phyloP scores from a whole-genome alignment of 1,140 invertebrate species.

The Cotesia chilonis region DNA sequence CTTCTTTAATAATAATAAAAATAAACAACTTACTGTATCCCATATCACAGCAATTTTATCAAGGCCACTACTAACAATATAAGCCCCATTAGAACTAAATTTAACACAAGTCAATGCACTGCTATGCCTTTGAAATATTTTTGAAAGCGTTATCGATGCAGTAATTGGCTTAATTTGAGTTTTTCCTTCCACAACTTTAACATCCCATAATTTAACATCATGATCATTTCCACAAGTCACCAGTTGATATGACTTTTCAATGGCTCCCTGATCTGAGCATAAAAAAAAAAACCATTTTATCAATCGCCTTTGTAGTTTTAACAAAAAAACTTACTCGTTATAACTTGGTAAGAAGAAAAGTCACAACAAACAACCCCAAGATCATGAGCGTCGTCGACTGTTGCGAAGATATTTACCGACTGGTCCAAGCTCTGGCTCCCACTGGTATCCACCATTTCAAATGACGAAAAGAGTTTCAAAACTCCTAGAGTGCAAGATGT shows the following conservation, averaged over 20 bases:
- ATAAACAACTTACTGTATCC: slow-evolving; percentile 65
- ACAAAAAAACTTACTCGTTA: slow-evolving; percentile 46
- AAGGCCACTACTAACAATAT: slow-evolving; percentile 73
- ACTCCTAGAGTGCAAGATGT: slow-evolving; percentile 75
- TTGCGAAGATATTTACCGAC: slow-evolving; percentile 51
- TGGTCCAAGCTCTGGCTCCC: slow-evolving; percentile 55
- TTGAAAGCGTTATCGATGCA: slow-evolving; percentile 48
- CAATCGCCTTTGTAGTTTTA: not conserved
- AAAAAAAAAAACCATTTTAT: slow-evolving; percentile 24
- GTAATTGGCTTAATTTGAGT: slow-evolving; percentile 42
- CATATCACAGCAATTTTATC: slow-evolving; percentile 78
- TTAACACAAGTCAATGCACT: slow-evolving; percentile 71
- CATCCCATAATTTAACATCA: slow-evolving; percentile 77
- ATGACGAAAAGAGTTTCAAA: slow-evolving; percentile 72
- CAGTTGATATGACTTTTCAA: slow-evolving; percentile 68
- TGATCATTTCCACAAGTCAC: slow-evolving; percentile 79
- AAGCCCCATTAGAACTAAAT: slow-evolving; percentile 69
- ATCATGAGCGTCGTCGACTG: slow-evolving; percentile 76
- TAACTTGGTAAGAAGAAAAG: slow-evolving; percentile 63
- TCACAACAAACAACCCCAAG: slow-evolving; percentile 76
- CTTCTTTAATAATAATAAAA: not conserved
- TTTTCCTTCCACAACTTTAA: slow-evolving; percentile 59
- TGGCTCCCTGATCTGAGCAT: slow-evolving; percentile 57
- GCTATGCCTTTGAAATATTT: slow-evolving; percentile 59
- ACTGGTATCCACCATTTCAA: slow-evolving; percentile 58